phyloP scores from a whole-genome alignment of 2,113 vertebrate genomes.

The Tyrannus savana region DNA sequence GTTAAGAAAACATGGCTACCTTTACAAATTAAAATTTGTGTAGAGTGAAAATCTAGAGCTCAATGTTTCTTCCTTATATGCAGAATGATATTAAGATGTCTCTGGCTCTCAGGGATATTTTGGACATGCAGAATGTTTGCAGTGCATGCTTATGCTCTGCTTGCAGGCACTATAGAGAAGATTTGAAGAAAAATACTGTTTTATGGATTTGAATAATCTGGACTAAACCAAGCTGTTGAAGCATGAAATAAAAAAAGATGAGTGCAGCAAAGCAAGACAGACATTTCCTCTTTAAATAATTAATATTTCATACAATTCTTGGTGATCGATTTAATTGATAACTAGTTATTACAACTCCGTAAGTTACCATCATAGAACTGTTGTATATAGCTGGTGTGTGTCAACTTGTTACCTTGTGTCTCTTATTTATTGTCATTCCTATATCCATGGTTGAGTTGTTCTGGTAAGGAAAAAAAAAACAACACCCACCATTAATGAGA shows the following conservation, averaged over 20 bases:
- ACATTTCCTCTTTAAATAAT: background rate
- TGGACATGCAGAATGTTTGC: background rate
- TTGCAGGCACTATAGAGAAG: background rate
- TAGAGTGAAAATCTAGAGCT: background rate
- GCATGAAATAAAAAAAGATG: background rate
- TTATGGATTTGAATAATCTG: background rate
- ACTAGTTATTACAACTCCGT: background rate
- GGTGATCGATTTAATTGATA: background rate
- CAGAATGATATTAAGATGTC: background rate
- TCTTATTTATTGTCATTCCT: background rate
- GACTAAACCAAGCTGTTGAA: background rate
- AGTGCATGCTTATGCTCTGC: background rate
- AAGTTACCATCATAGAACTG: background rate
- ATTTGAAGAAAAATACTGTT: background rate
- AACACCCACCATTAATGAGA: background rate
- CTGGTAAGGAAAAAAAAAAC: background rate
- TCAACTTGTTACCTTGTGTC: background rate
- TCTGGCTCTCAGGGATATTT: background rate
- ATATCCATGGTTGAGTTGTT: background rate
- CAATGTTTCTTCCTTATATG: background rate
- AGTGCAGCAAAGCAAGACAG: background rate
- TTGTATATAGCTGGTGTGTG: background rate
- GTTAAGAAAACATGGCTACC: background rate
- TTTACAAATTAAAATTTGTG: background rate
- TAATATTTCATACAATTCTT: background rate